phyloP scores from a whole-genome alignment of 2,888 invertebrate genomes.

The Hipparchia sbordonii region DNA sequence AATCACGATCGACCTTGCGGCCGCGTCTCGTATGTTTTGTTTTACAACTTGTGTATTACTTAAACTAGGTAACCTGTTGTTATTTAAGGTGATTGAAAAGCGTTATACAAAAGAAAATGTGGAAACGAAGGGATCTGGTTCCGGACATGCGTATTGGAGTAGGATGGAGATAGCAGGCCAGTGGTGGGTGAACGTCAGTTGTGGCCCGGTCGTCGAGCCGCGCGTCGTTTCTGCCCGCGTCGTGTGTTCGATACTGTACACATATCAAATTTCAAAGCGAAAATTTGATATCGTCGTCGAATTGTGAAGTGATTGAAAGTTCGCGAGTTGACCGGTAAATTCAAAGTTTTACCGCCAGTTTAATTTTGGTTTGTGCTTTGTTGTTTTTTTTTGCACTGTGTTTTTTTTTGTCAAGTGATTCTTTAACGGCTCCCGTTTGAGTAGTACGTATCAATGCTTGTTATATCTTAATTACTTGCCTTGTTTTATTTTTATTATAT shows the following conservation, averaged over 20 bases:
- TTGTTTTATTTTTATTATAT: constrained; percentile 43
- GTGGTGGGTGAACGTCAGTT: constrained; percentile 65
- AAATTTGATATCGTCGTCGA: constrained; percentile 80
- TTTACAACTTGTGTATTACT: constrained; percentile 26
- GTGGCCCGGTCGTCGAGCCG: constrained; percentile 66
- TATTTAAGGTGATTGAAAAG: constrained; percentile 31
- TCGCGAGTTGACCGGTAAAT: constrained; percentile 66
- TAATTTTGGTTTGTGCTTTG: constrained; percentile 46
- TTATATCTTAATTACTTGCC: constrained; percentile 44
- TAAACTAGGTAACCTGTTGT: constrained; percentile 11
- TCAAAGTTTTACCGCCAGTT: constrained; percentile 45
- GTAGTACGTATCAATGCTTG: constrained; percentile 62
- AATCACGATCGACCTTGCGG: constrained; percentile 71
- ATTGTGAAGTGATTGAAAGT: constrained; percentile 75
- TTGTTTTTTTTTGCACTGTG: constrained; percentile 56
- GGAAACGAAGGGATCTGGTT: constrained; percentile 61
- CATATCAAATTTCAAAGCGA: constrained; percentile 81
- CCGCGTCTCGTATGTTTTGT: constrained; percentile 44
- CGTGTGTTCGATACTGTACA: constrained; percentile 57
- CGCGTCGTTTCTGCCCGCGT: constrained; percentile 52
- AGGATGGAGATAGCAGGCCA: constrained; percentile 65
- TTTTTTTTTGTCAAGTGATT: constrained; percentile 67
- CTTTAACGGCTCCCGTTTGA: constrained; percentile 62
- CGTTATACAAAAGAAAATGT: constrained; percentile 35
- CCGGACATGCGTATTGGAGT: constrained; percentile 79